Percentiles rank a stretch among this genome's conserved stretches.
phyloP scores from a whole-genome alignment of 2,888 invertebrate species.

The Erebia palarica region DNA sequence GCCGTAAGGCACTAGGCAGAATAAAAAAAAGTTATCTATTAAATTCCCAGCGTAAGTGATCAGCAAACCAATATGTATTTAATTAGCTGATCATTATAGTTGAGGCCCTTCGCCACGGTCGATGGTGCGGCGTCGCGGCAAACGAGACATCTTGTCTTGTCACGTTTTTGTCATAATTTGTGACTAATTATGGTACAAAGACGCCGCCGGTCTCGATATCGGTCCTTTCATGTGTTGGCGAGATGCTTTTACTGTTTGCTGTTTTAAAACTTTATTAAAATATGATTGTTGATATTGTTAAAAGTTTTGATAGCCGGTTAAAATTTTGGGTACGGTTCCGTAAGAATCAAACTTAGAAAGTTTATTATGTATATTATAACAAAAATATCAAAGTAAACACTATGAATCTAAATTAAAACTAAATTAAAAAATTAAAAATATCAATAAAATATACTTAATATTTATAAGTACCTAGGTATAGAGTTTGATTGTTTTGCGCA shows the following conservation, averaged over 20 bases:
- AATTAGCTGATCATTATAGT: constrained; percentile 40
- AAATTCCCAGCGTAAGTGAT: constrained; percentile 8
- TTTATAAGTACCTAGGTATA: no score
- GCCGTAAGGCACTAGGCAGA: no score
- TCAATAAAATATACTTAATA: no score
- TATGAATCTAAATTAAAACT: no score
- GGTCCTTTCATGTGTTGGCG: constrained; percentile 11
- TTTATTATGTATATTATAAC: no score
- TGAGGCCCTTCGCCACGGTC: constrained; percentile 28
- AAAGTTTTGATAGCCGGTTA: no score
- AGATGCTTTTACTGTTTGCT: constrained; percentile 11
- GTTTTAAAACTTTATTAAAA: background rate
- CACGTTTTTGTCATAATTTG: constrained; percentile 42
- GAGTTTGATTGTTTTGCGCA: no score
- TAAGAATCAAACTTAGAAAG: no score
- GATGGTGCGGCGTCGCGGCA: background rate
- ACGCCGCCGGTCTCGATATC: constrained; percentile 20
- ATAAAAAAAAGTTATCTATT: background rate
- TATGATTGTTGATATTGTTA: background rate
- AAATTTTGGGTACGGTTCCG: no score
- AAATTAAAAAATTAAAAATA: no score
- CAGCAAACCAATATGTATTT: constrained; percentile 35
- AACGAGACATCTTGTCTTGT: constrained; percentile 14
- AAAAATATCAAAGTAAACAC: no score
- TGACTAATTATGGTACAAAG: constrained; percentile 44